These are phyloP conservation scores for Standfussiana lucernea DNA, from an alignment of 2,888 invertebrate species.

Conservation along the genomic window DNA sequence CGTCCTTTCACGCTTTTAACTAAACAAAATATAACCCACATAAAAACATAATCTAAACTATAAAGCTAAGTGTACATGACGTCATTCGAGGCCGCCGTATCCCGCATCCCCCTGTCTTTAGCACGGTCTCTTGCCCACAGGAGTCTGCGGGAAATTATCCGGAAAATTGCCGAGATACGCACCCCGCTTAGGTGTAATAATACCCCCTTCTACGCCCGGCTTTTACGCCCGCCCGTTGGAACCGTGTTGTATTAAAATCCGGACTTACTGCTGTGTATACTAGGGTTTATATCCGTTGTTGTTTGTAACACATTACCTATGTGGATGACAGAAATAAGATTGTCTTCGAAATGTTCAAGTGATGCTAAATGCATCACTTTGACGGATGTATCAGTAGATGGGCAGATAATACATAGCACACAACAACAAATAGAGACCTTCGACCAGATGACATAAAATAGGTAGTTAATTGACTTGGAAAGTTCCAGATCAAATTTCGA, in stretches of 20 bases:
- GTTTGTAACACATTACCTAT: slow-evolving; percentile 5
- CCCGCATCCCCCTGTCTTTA: slow-evolving; percentile 76
- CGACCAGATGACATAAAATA: neutral
- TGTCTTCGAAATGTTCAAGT: neutral
- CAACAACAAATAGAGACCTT: neutral
- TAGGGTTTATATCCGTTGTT: slow-evolving; percentile 39
- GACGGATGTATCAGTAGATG: too few relatives aligned
- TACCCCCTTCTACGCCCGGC: slow-evolving; percentile 67
- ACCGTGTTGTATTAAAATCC: slow-evolving; percentile 54
- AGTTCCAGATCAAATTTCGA: neutral
- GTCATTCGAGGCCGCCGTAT: slow-evolving; percentile 59
- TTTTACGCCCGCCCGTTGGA: slow-evolving; percentile 47
- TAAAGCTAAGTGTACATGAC: slow-evolving; percentile 72
- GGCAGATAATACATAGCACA: neutral
- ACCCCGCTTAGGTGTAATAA: slow-evolving; percentile 77
- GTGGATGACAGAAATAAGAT: neutral
- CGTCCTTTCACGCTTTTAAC: neutral
- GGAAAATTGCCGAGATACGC: slow-evolving; percentile 84
- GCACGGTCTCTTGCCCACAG: slow-evolving; percentile 82
- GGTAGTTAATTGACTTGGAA: neutral
- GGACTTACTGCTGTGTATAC: slow-evolving; percentile 25
- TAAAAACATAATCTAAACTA: slow-evolving; percentile 55
- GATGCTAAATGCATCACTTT: neutral
- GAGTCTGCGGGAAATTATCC: slow-evolving; percentile 83
- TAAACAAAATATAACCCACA: slow-evolving; percentile 44